These are phyloP conservation scores for Takifugu flavidus DNA, from an alignment of 2,113 vertebrate species.

Conservation along the genomic window DNA sequence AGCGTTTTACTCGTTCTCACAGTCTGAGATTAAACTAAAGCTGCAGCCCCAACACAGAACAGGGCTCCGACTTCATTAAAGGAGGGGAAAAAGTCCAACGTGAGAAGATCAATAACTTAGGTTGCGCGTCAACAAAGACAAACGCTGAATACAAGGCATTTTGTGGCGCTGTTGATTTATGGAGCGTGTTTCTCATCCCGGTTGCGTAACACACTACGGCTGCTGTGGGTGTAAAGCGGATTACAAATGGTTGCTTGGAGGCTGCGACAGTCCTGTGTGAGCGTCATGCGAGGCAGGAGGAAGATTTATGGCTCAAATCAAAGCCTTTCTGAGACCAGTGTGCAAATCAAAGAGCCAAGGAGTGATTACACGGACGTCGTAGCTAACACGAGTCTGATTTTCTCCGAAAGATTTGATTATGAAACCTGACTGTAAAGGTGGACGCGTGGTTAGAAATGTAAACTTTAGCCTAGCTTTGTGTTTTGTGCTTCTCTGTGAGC, in stretches of 20 bases:
- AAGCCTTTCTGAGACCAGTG: no score
- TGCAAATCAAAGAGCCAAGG: neutral
- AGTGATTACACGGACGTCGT: no score
- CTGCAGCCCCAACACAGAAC: no score
- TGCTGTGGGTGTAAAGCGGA: neutral
- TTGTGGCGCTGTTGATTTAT: neutral
- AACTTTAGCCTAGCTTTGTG: neutral
- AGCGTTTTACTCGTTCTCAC: no score
- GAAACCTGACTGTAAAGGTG: no score
- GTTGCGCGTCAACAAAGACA: neutral
- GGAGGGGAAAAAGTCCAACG: neutral
- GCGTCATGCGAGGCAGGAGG: neutral
- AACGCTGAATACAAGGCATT: neutral
- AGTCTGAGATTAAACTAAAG: no score
- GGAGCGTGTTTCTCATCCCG: constrained; percentile 1
- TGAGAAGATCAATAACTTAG: neutral
- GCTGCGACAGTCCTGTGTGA: neutral
- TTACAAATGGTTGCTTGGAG: constrained; percentile 11
- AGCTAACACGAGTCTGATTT: no score
- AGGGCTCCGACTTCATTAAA: no score
- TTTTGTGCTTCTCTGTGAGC: no score
- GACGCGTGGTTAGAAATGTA: no score
- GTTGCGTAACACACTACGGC: neutral
- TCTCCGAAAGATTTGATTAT: no score
- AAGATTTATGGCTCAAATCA: no score